A percentile compares a stretch with the other conserved stretches of the same genome.
Conservation (phyloP, 2,113 vertebrate genomes). For the Puffinus mauretanicus region DNA sequence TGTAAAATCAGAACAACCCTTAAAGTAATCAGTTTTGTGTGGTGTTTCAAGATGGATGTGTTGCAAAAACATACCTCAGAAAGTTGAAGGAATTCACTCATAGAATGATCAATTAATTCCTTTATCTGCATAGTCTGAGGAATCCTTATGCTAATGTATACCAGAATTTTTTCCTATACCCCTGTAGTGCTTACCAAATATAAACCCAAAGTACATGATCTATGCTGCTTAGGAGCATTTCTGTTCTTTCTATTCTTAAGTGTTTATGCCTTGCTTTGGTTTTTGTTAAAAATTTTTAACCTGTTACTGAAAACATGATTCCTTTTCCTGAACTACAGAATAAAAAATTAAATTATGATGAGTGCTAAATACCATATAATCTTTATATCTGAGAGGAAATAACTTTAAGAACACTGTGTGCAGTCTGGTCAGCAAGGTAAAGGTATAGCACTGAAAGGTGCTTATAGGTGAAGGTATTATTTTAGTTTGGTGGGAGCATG, state of each 20-base stretch:
- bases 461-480: neutral
- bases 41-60: neutral
- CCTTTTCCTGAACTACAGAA: neutral
- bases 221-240: neutral
- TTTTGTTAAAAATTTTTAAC: neutral
- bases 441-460: neutral
- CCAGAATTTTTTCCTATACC: neutral
- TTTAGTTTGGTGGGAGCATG: neutral
- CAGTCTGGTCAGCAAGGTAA: neutral
- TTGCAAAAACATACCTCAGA: neutral
- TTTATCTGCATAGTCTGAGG: neutral
- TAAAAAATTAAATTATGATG: neutral
- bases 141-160: neutral
- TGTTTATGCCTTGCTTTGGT: neutral
- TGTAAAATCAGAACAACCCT: slow-evolving; percentile 13
- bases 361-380: neutral
- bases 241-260: neutral
- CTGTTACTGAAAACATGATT: neutral
- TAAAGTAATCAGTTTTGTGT: neutral
- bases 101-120: neutral
- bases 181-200: neutral
- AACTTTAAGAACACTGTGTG: neutral
- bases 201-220: neutral
- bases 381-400: neutral
- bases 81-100: neutral